Percentiles rank a stretch among this genome's conserved stretches.
phyloP scores from a whole-genome alignment of 2,888 invertebrate species.

The Acronicta psi region DNA sequence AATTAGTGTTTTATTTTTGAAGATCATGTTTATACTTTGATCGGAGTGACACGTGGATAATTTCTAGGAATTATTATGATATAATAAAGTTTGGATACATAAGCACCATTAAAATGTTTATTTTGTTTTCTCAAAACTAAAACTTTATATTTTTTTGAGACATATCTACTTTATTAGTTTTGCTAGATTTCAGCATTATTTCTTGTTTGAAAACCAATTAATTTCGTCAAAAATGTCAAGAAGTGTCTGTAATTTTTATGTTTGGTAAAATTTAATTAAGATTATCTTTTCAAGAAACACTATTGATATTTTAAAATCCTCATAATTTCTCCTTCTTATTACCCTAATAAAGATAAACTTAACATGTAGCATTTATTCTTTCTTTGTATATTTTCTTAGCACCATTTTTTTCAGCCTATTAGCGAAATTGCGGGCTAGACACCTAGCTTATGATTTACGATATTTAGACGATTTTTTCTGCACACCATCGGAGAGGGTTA shows the following conservation, averaged over 20 bases:
- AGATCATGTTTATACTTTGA: slow-evolving; percentile 15
- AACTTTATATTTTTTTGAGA: too few species aligned
- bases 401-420: slow-evolving; percentile 61
- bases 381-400: slow-evolving; percentile 31
- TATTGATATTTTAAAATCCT: not conserved
- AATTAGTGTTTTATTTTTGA: slow-evolving; percentile 29
- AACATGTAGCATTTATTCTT: slow-evolving; percentile 35
- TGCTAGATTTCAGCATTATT: too few species aligned
- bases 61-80: slow-evolving; percentile 4
- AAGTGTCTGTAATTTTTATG: too few species aligned
- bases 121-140: too few species aligned
- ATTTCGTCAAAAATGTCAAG: too few species aligned
- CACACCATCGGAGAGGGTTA: slow-evolving; percentile 64
- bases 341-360: slow-evolving; percentile 45
- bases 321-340: slow-evolving; percentile 12
- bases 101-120: too few species aligned
- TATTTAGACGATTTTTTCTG: slow-evolving; percentile 66
- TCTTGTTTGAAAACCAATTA: too few species aligned
- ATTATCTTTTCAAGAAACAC: too few species aligned
- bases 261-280: too few species aligned
- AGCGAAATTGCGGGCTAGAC: slow-evolving; percentile 61
- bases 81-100: not conserved
- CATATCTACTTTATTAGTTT: too few species aligned
- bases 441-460: slow-evolving; percentile 72
- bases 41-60: slow-evolving; percentile 13